Evolutionary conservation across 2,797 vertebrate species (phyloP).

Genomic region (Cyclopterus lumpus): DNA sequence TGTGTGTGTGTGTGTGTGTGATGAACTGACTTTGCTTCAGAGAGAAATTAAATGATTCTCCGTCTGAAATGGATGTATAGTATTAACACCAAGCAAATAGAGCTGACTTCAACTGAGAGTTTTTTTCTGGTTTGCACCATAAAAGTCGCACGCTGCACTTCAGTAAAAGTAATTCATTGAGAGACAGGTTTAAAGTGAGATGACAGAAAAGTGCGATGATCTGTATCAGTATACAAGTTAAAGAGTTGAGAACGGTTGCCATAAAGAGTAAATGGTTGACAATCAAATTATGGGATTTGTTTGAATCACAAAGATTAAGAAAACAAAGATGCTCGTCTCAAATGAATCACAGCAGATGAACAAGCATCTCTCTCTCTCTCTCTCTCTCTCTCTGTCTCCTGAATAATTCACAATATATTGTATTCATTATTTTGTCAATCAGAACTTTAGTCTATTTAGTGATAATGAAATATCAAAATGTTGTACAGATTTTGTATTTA

Average conservation of each 20-base stretch:
- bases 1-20: slow-evolving; percentile 31
- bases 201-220: slow-evolving; percentile 15
- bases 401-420: slow-evolving; percentile 16
- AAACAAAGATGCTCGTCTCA: slow-evolving; percentile 14
- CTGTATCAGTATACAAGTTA: slow-evolving; percentile 3
- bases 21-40: slow-evolving; percentile 34
- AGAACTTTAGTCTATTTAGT: slow-evolving; percentile 3
- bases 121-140: slow-evolving; percentile 19
- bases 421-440: slow-evolving; percentile 19
- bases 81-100: slow-evolving; percentile 48
- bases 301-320: slow-evolving; percentile 17
- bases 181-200: slow-evolving; percentile 7
- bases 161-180: slow-evolving; percentile 11
- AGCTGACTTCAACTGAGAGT: slow-evolving; percentile 8
- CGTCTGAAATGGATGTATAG: slow-evolving; percentile 36
- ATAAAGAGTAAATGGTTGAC: slow-evolving; percentile 16
- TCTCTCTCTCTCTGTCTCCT: slow-evolving; percentile 5
- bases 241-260: not conserved
- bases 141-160: slow-evolving; percentile 26
- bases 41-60: slow-evolving; percentile 49
- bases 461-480: not conserved
- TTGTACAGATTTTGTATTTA: not conserved
- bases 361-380: not conserved
- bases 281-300: slow-evolving; percentile 41
- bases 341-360: slow-evolving; percentile 12